A percentile compares a stretch with the other conserved stretches of the same genome.
Conservation (phyloP, 2,113 vertebrate genomes). For the Dicerorhinus sumatrensis region DNA sequence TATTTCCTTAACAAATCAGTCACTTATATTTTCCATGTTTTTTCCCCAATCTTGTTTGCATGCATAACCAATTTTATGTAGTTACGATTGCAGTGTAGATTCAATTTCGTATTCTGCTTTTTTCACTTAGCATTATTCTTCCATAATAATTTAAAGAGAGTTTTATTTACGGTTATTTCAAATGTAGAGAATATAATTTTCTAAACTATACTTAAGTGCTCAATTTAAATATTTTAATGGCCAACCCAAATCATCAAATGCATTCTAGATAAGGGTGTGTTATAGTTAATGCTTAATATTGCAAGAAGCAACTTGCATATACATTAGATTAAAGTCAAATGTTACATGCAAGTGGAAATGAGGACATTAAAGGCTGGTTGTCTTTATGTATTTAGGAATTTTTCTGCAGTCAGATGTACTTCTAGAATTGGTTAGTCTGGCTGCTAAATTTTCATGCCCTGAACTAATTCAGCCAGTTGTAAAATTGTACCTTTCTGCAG, state of each 20-base stretch:
- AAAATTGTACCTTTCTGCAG: slow-evolving; percentile 77
- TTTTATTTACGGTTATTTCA: slow-evolving; percentile 81
- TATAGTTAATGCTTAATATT: slow-evolving; percentile 76
- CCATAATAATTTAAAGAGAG: slow-evolving; percentile 82
- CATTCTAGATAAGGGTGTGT: slow-evolving; percentile 59
- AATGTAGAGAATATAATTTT: slow-evolving; percentile 81
- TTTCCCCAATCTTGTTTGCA: slow-evolving; percentile 69
- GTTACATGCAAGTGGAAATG: slow-evolving; percentile 71
- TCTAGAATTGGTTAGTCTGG: slow-evolving; percentile 56
- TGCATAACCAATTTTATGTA: slow-evolving; percentile 78
- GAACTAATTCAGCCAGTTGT: slow-evolving; percentile 77
- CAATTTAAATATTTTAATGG: slow-evolving; percentile 81
- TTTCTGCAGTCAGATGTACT: slow-evolving; percentile 63
- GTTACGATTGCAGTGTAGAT: slow-evolving; percentile 78
- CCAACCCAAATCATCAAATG: slow-evolving; percentile 72
- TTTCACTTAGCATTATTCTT: slow-evolving; percentile 81
- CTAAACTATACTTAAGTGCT: slow-evolving; percentile 79
- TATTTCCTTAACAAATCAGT: slow-evolving; percentile 60
- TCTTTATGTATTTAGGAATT: slow-evolving; percentile 59
- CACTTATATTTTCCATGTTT: slow-evolving; percentile 59
- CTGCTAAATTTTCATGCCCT: slow-evolving; percentile 71
- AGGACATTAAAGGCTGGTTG: slow-evolving; percentile 42
- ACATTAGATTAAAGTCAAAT: slow-evolving; percentile 75
- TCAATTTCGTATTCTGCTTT: slow-evolving; percentile 81
- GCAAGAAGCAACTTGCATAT: slow-evolving; percentile 75